Evolutionary conservation across 2,797 vertebrate species (phyloP), one percentile per base, ranked within the genome.

Genomic region (Mus caroli): DNA sequence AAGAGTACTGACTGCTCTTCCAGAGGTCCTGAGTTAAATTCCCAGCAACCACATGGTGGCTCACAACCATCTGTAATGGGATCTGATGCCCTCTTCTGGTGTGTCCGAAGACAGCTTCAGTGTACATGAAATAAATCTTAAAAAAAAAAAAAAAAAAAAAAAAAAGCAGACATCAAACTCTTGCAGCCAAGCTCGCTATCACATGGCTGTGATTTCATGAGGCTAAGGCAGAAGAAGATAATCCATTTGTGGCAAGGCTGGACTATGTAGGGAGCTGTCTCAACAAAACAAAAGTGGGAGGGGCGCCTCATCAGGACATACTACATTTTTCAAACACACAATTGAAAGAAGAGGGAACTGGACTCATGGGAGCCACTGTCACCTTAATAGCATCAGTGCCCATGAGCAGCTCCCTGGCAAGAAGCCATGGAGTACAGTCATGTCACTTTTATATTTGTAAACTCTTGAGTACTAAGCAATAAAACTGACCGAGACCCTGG

Each of bases 321-420:
- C 62, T 6, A 43, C 62, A 67, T 92, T 95, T 96, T 92, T 79
- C 69, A 96, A 93, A 85, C 7, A 77, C 54, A 34, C 31, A 92
- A 26, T 50, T 95, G 46, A 93, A 31, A 8, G 13, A 77, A 77
- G 64, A 83, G 7, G 10, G 60, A 15, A 54, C 52, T 86, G 40
- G 73, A n/a, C 3, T 77, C 60, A 26, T 3, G 3, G 11, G 60
- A 62, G 60, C 69, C 64, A 91, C 8, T 17, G 46, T 64, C 60
- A 96, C 83, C 67, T 85, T 88, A 86, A 88, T 84, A 52, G 15
- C 14, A 79, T 60, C 86, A 94, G 43, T 46, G 84, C 17, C 64
- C 13, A 17, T 87, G 87, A 95, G 24, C 77, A 88, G 90, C 54
- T 89, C n/a, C 90, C 19, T 46, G 60, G 76, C 87, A 97, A 84